Conservation (phyloP, 2,888 invertebrate species). For the Hirtodrosophila confusa region DNA sequence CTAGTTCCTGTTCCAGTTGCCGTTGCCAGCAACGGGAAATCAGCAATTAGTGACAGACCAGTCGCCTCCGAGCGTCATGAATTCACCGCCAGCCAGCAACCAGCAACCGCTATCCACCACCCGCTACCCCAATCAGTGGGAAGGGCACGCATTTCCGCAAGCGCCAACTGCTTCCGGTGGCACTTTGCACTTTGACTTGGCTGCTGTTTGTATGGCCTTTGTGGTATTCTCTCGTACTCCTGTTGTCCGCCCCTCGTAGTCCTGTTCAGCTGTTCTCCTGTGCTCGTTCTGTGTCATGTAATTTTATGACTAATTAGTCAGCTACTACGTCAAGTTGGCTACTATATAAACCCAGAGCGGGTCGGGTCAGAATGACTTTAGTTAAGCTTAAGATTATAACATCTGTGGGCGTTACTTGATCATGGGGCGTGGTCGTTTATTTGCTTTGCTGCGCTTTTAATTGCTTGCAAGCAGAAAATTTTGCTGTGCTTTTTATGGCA, state of each 20-base stretch:
- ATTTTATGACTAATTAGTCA: constrained; percentile 80
- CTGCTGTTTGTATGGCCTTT: constrained; percentile 61
- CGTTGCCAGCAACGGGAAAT: constrained; percentile 60
- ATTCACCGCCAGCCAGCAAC: constrained; percentile 18
- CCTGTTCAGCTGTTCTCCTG: constrained; percentile 5
- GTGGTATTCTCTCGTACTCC: constrained; percentile 16
- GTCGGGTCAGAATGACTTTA: constrained; percentile 28
- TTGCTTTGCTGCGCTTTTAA: constrained; percentile 77
- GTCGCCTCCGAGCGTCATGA: constrained; percentile 32
- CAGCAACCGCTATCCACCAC: constrained; percentile 3
- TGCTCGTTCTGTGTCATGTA: constrained; percentile 59
- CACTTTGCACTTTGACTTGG: constrained; percentile 74
- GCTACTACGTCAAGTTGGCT: constrained; percentile 71
- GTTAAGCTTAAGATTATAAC: constrained; percentile 56
- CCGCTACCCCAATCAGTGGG: constrained; percentile 34
- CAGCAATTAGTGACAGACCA: constrained; percentile 73
- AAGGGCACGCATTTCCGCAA: constrained; percentile 72
- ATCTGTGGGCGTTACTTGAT: constrained; percentile 56
- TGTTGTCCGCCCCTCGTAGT: not conserved
- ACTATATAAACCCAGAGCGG: constrained; percentile 43
- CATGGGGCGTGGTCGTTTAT: constrained; percentile 59
- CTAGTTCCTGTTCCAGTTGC: constrained; percentile 30
- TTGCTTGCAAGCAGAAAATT: constrained; percentile 66
- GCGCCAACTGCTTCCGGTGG: constrained; percentile 74
- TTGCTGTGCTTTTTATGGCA: constrained; percentile 61